These are phyloP conservation scores for Drosophila obscura DNA, from an alignment of 1,140 invertebrate species.

Conservation along the genomic window DNA sequence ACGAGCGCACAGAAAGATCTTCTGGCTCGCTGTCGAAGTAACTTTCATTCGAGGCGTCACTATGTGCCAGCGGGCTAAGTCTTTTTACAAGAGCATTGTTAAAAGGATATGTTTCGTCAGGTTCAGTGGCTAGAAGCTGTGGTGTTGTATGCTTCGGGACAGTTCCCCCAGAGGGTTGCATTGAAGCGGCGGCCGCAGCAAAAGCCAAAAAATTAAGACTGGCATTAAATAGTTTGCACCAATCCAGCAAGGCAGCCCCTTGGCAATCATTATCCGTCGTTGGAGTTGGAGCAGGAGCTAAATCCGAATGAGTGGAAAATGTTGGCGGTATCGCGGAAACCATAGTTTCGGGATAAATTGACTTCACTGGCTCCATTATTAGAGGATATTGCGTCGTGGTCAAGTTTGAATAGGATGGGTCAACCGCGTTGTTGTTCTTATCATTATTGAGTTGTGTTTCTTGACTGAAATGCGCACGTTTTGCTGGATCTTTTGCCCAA, in stretches of 20 bases:
- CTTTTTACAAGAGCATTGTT: conserved; percentile 84
- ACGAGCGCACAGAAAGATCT: conserved; percentile 79
- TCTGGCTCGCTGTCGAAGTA: conserved; percentile 79
- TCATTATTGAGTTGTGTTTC: conserved; percentile 53
- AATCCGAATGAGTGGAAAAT: conserved; percentile 31
- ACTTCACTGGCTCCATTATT: conserved; percentile 43
- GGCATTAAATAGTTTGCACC: conserved; percentile 89
- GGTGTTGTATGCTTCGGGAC: conserved; percentile 16
- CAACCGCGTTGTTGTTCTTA: conserved; percentile 70
- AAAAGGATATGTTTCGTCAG: conserved; percentile 85
- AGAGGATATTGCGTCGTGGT: conserved; percentile 76
- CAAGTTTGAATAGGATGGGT: conserved; percentile 27
- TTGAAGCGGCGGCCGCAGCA: conserved; percentile 67
- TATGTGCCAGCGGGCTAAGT: conserved; percentile 72
- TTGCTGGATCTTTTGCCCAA: conserved; percentile 84
- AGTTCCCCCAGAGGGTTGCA: conserved; percentile 48
- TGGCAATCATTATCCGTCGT: conserved; percentile 74
- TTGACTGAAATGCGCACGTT: conserved; percentile 39
- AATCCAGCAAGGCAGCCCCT: conserved; percentile 86
- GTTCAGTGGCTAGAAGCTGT: conserved; percentile 19
- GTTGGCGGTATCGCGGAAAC: conserved; percentile 39
- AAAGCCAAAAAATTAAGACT: conserved; percentile 78
- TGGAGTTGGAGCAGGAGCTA: conserved; percentile 43
- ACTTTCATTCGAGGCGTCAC: conserved; percentile 74
- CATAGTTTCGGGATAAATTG: conserved; percentile 11